A percentile compares a stretch with the other conserved stretches of the same genome.
Evolutionary conservation across 1,140 invertebrate species (phyloP).

Genomic region (Neodiprion pinetum): DNA sequence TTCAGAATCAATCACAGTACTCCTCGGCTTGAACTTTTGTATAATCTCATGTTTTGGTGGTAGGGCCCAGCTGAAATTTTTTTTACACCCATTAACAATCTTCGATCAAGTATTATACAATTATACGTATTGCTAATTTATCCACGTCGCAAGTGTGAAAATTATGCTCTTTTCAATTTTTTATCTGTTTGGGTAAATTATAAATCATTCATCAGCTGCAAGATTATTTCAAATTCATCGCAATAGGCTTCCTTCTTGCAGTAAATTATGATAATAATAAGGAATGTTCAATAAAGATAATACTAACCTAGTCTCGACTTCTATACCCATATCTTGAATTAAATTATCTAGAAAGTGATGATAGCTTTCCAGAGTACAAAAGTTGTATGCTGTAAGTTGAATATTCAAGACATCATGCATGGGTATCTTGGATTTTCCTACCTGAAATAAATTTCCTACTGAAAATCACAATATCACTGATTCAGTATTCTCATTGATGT

Average conservation of each 20-base stretch:
- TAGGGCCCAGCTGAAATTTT: constrained; percentile 71
- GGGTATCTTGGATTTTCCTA: constrained; percentile 71
- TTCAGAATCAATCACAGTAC: constrained; percentile 70
- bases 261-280: too few species aligned
- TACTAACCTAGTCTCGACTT: constrained; percentile 63
- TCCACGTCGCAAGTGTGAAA: too few species aligned
- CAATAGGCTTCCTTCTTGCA: too few species aligned
- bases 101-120: too few species aligned
- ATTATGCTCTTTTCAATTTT: too few species aligned
- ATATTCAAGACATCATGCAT: constrained; percentile 79
- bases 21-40: constrained; percentile 72
- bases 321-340: constrained; percentile 75
- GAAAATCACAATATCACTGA: constrained; percentile 29
- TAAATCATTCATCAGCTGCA: constrained; percentile 13
- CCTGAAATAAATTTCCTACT: constrained; percentile 54
- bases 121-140: too few species aligned
- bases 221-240: background rate
- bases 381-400: constrained; percentile 84
- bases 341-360: constrained; percentile 79
- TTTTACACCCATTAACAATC: background rate
- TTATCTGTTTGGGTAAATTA: constrained; percentile 26
- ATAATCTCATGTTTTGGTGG: constrained; percentile 74
- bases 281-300: constrained; percentile 8
- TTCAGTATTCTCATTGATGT: too few species aligned
- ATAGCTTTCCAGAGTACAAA: constrained; percentile 79